Evolutionary conservation across 1,140 invertebrate species (phyloP), one percentile per base, ranked within the genome.

Genomic region (Chrysomallon squamiferum): DNA sequence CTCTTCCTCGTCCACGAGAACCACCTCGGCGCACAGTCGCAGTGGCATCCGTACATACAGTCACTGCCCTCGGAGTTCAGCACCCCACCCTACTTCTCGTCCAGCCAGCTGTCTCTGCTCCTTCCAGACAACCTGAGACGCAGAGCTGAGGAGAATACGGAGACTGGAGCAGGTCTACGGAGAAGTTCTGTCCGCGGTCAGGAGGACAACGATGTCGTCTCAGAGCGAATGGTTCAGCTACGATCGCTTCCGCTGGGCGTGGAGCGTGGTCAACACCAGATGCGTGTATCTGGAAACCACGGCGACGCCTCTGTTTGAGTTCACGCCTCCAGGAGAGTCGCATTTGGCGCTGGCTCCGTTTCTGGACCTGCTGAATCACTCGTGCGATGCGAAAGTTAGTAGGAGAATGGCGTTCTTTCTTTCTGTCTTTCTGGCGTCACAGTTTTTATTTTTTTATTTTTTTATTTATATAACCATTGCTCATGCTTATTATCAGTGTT

Each of bases 341-440:
- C 83, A 91, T 43, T 73, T 86, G 73, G 92, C 92, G 7, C 79
- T 94, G 20, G 91, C 91, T 49, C 93, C 93, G 2, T 92, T 90
- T 71, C 79, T 95, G 25, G 93, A 94, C 84, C 86, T 94, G 65
- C 88, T 94, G 59, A 94, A 94, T 87, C 93, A 94, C 81, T 87
- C 87, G 15, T 76, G 85, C 64, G 64, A 65, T 32, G 88, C 89
- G 41, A 81, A 84, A 69, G 84, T 84, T 72, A 72, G 68, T 50
- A n/a, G n/a, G n/a, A n/a, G 29, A 3, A 27, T 35, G 9, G 25
- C n/a, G n/a, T n/a, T n/a, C n/a, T n/a, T n/a, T n/a, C n/a, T n/a
- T n/a, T n/a, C n/a, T n/a, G n/a, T n/a, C n/a, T n/a, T n/a, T n/a
- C n/a, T n/a, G n/a, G n/a, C n/a, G n/a, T n/a, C n/a, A n/a, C n/a